Percentiles rank a stretch among this genome's conserved stretches.
These are phyloP conservation scores for Amblyjoppa fuscipennis DNA, from an alignment of 2,888 invertebrate genomes.

Conservation along the genomic window DNA sequence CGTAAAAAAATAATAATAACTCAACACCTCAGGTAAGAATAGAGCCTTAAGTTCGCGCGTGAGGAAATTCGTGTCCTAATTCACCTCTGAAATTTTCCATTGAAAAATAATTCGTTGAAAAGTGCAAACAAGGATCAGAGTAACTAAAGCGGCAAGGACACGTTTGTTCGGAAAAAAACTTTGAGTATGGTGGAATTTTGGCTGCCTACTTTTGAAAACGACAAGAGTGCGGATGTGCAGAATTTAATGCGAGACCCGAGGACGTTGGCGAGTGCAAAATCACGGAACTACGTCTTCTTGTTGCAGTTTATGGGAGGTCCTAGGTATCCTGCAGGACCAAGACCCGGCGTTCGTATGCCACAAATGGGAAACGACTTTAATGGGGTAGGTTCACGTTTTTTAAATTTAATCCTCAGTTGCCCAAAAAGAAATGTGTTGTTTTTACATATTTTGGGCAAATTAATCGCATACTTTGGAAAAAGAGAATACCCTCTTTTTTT, in stretches of 20 bases:
- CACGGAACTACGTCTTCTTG: constrained; percentile 79
- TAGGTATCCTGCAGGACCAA: constrained; percentile 96
- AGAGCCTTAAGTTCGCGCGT: constrained; percentile 10
- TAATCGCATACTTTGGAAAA: not conserved
- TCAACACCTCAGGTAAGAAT: constrained; percentile 59
- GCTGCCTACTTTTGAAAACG: not conserved
- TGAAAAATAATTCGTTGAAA: not conserved
- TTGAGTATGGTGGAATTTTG: not conserved
- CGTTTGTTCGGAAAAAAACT: not conserved
- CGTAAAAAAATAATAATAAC: constrained; percentile 16
- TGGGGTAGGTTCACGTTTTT: constrained; percentile 86
- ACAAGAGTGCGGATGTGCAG: not conserved
- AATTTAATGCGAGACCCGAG: not conserved
- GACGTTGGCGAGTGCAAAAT: constrained; percentile 7
- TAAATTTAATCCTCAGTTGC: not conserved
- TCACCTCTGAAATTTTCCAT: not conserved
- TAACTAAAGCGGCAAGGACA: not conserved
- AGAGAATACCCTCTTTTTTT: too few relatives aligned
- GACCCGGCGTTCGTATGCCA: constrained; percentile 97
- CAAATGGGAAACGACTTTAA: constrained; percentile 98
- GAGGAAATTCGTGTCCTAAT: not conserved
- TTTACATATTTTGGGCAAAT: not conserved
- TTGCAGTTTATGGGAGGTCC: constrained; percentile 97
- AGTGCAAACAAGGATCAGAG: not conserved
- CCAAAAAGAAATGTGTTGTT: not conserved